phyloP scores from a whole-genome alignment of 2,113 vertebrate genomes.

The Hemichromis elongatus region DNA sequence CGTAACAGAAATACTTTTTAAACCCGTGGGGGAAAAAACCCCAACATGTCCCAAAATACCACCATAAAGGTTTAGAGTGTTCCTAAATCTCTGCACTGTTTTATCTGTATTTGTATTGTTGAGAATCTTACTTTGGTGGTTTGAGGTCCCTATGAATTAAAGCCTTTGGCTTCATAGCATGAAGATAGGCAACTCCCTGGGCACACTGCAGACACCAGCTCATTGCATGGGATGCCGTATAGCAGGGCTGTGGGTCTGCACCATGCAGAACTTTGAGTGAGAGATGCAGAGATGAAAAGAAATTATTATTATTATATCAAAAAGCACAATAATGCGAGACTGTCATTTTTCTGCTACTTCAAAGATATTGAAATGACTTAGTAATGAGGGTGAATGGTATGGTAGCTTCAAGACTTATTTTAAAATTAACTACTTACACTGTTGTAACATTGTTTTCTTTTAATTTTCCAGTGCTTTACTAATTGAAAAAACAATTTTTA shows the following conservation, averaged over 20 bases:
- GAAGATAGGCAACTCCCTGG: slow-evolving; percentile 92
- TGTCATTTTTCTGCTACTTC: not conserved
- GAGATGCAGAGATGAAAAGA: not conserved
- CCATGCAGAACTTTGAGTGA: slow-evolving; percentile 83
- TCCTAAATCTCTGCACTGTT: not conserved
- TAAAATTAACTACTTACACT: not conserved
- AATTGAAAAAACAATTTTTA: not conserved
- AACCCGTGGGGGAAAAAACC: not conserved
- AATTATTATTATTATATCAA: not conserved
- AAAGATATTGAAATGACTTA: not conserved
- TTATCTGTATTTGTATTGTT: not conserved
- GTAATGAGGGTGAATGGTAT: not conserved
- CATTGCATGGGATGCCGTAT: slow-evolving; percentile 93
- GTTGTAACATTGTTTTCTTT: not conserved
- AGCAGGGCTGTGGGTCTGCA: slow-evolving; percentile 89
- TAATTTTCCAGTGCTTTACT: not conserved
- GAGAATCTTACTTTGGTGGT: slow-evolving; percentile 86
- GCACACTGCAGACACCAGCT: slow-evolving; percentile 98
- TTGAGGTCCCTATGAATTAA: slow-evolving; percentile 96
- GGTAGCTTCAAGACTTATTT: not conserved
- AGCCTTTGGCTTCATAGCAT: slow-evolving; percentile 97
- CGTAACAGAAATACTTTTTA: not conserved
- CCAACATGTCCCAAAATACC: not conserved
- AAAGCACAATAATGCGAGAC: not conserved
- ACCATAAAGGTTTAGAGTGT: not conserved